Conservation (phyloP, 2,797 vertebrate species). For the Graptemys geographica region DNA sequence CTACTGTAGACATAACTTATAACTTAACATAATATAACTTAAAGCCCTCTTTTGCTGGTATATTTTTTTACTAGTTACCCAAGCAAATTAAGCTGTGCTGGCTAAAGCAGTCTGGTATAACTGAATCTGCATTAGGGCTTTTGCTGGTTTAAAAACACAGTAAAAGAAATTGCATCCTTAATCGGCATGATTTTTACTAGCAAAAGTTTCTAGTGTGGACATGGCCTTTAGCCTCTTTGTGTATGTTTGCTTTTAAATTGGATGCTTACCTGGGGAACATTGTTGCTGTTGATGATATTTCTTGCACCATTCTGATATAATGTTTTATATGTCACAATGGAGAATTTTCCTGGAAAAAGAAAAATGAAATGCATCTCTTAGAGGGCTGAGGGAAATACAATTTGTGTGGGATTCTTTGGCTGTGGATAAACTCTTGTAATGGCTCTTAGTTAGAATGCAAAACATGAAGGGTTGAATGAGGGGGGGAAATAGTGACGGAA, state of each 20-base stretch:
- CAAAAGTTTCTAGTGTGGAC: not conserved
- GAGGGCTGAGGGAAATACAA: not conserved
- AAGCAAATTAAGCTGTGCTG: not conserved
- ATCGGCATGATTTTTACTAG: not conserved
- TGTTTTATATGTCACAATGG: not conserved
- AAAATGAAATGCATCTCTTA: not conserved
- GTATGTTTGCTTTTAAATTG: not conserved
- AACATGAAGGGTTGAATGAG: accelerated
- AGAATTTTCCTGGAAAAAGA: not conserved
- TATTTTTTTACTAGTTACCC: not conserved
- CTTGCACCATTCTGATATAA: not conserved
- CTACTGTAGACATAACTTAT: too few relatives aligned
- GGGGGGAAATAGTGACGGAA: not conserved
- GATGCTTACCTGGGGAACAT: not conserved
- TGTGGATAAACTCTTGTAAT: not conserved
- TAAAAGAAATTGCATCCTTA: not conserved
- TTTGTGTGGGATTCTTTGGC: not conserved
- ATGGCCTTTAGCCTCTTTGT: not conserved
- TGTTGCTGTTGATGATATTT: not conserved
- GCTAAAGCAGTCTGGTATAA: too few relatives aligned
- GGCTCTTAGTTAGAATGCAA: not conserved
- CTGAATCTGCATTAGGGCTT: not conserved
- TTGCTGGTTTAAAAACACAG: not conserved
- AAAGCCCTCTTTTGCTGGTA: accelerated
- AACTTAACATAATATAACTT: too few relatives aligned